Conservation (phyloP, 2,888 invertebrate genomes). For the Noctua janthina region DNA sequence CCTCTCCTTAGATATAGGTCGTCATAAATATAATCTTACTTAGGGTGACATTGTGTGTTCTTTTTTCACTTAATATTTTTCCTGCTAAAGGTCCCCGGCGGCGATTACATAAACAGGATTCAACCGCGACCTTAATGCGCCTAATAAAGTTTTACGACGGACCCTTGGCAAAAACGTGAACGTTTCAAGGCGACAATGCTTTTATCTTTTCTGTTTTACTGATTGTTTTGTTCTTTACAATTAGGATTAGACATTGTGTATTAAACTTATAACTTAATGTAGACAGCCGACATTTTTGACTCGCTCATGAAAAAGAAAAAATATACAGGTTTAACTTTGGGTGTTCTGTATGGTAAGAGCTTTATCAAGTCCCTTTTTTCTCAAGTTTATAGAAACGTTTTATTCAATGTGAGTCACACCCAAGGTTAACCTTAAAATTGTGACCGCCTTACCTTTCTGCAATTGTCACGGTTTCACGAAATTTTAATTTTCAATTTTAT, state of each 20-base stretch:
- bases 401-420: not conserved
- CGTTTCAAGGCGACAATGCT: slow-evolving; percentile 89
- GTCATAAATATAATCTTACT: slow-evolving; percentile 85
- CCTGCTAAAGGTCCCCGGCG: slow-evolving; percentile 88
- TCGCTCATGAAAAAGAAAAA: slow-evolving; percentile 30
- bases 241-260: slow-evolving; percentile 79
- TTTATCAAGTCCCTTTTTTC: slow-evolving; percentile 25
- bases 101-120: slow-evolving; percentile 91
- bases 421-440: not conserved
- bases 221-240: slow-evolving; percentile 86
- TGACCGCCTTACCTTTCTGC: not conserved
- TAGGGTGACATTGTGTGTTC: slow-evolving; percentile 85
- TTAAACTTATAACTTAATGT: slow-evolving; percentile 56
- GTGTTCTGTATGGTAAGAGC: slow-evolving; percentile 1
- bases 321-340: slow-evolving; percentile 13
- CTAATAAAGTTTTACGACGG: slow-evolving; percentile 90
- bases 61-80: slow-evolving; percentile 90
- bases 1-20: slow-evolving; percentile 72
- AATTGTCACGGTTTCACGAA: slow-evolving; percentile 17
- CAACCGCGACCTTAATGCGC: slow-evolving; percentile 90
- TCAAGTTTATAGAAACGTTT: slow-evolving; percentile 26
- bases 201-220: slow-evolving; percentile 89
- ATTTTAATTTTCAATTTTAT: not conserved
- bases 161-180: slow-evolving; percentile 89
- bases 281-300: slow-evolving; percentile 20